Base-by-base conservation (phyloP, 2,888 invertebrate genomes). In the Agrotis ipsilon region DNA sequence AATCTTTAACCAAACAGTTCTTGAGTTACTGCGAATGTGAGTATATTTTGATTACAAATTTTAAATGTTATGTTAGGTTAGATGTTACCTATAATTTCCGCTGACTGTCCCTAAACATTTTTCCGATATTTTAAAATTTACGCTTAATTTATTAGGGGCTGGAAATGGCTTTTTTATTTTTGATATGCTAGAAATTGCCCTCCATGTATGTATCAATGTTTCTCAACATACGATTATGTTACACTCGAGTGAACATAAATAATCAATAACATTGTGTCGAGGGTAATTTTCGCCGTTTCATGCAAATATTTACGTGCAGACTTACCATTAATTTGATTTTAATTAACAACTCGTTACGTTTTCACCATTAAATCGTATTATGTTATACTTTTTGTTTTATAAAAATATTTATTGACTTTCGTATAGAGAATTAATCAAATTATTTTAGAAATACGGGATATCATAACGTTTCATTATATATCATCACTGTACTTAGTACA, bases 111-210 rank as follows among this genome's bases (percentile, higher is more conserved):
- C 89, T 88, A 87, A 88, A 92, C 82, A 89, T 92, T 90, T 82
- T 91, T 90, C 87, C 84, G 84, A 90, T 91, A 89, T 86, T 89
- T 90, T 87, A 79, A 89, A 88, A 84, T 81, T 88, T 88, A 89
- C 84, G 94, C 95, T 94, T 95, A 85, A 90, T 93, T 90, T 88
- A 86, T 81, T 95, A 94, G 92, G 92, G 94, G 95, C 95, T 95
- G 95, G 89, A 87, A 89, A 86, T 92, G 89, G 94, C 94, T 95
- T 95, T 90, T 91, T 90, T 92, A 84, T 76, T 87, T 92, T 91
- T 87, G 84, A 89, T 88, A 74, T 46, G 91, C 90, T 87, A 83
- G 78, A 81, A 85, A 84, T 78, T 78, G 71, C 86, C 72, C 80
- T 86, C 65, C 80, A 75, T 74, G 68, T 85, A 72, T 70, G 71